Evolutionary conservation across 1,140 invertebrate species (phyloP), one percentile per base, ranked within the genome.

Genomic region (Cryptotermes secundus): DNA sequence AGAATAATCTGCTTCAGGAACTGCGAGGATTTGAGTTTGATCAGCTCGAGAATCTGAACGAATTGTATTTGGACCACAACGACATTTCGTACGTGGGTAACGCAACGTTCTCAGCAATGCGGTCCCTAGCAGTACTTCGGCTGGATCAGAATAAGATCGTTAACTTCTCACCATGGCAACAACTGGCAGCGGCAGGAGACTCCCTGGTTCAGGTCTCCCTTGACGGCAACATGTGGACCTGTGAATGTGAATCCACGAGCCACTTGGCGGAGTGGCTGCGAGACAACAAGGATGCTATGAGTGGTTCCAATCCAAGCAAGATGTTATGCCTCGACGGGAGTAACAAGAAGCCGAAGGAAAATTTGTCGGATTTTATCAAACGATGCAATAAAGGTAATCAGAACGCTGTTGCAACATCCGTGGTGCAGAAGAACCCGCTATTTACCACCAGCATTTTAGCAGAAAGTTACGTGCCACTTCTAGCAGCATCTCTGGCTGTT

Each of bases 401-500:
- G 81, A 92, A 93, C 86, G 92, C 92, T 84, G 89, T 91, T 72
- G 93, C 93, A 26, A 92, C 94, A 24, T 92, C 92, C 4, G 91
- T 93, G 16, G 91, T 93, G 49, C 92, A 92, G 88, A 90, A 92
- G 84, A 92, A 92, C 86, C 91, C 92, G 34, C 90, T 92, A 85
- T 92, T 92, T 34, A 87, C 86, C 36, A 86, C 86, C 79, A 92
- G 90, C 84, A 92, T 90, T 85, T 87, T 92, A 31, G 92, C 91
- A 31, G 91, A 91, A 34, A 93, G 92, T 87, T 96, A 95, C 87
- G 93, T 96, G 87, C 94, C 95, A 2, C 90, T 95, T 34, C 90
- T 94, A 83, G 94, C 95, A 45, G 94, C 94, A 79, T 92, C 95
- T 84, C 91, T 96, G 80, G 93, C 96, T 53, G 91, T 94, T n/a